Conservation (phyloP, 2,113 vertebrate species). For the Genyomyrus donnyi region DNA sequence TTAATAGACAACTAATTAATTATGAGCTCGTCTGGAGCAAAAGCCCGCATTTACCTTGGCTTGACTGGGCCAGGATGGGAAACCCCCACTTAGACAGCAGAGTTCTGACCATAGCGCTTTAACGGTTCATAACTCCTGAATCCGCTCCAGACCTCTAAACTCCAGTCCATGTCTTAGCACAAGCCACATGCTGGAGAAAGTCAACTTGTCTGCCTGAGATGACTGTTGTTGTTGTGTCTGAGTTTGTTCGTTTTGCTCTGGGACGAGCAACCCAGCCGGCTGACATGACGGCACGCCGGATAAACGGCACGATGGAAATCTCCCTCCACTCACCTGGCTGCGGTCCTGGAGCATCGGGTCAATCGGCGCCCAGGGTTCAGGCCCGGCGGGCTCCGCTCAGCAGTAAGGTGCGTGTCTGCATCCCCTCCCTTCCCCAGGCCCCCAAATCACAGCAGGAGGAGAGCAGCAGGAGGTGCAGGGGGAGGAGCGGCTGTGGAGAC, state of each 20-base stretch:
- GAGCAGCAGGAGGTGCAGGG: conserved; percentile 28
- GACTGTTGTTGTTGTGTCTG: background rate
- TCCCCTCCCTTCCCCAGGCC: conserved; percentile 33
- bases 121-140: background rate
- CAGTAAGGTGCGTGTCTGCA: conserved; percentile 65
- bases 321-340: conserved; percentile 55
- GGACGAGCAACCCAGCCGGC: too few species aligned
- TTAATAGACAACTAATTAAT: too few species aligned
- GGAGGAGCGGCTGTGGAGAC: conserved; percentile 36
- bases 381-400: conserved; percentile 34
- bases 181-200: background rate
- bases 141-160: background rate
- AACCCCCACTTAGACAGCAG: background rate
- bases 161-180: background rate
- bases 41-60: background rate
- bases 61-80: background rate
- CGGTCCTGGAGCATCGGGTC: conserved; percentile 52
- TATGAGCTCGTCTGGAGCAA: background rate
- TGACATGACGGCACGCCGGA: too few species aligned
- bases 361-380: conserved; percentile 17
- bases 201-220: background rate
- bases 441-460: conserved; percentile 30
- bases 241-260: background rate
- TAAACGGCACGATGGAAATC: background rate
- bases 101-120: background rate